A percentile compares a stretch with the other conserved stretches of the same genome.
phyloP scores from a whole-genome alignment of 2,888 invertebrate genomes.

The Ornithoptera alexandrae region DNA sequence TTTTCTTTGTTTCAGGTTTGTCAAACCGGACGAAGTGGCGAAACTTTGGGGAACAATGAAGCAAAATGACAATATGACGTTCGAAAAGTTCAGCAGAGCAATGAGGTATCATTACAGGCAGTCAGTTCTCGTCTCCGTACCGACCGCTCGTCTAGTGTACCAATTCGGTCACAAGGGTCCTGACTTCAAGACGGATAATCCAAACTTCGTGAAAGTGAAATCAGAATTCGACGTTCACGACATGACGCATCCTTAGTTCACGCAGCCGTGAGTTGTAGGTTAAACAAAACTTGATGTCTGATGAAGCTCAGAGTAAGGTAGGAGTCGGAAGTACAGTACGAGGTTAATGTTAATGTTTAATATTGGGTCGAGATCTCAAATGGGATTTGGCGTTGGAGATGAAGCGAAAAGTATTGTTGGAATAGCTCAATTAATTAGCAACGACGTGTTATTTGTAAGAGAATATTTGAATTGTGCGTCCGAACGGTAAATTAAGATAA shows the following conservation, averaged over 20 bases:
- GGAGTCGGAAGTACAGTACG: conserved; percentile 34
- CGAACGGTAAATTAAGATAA: neutral
- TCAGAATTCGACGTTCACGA: conserved; percentile 57
- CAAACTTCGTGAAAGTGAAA: conserved; percentile 72
- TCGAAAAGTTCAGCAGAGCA: conserved; percentile 94
- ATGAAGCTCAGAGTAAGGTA: conserved; percentile 39
- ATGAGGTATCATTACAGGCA: conserved; percentile 93
- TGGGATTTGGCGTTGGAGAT: conserved; percentile 15
- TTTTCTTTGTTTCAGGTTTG: conserved; percentile 79
- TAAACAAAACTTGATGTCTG: conserved; percentile 34
- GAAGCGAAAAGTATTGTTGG: conserved; percentile 23
- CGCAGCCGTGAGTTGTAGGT: conserved; percentile 37
- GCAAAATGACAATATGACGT: conserved; percentile 93
- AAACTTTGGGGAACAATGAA: conserved; percentile 92
- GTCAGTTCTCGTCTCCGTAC: conserved; percentile 86
- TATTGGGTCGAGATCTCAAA: conserved; percentile 33
- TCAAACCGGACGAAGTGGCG: conserved; percentile 91
- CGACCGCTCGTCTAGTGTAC: conserved; percentile 88
- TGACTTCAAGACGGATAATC: conserved; percentile 86
- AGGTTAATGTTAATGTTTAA: conserved; percentile 34
- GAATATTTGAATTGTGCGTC: neutral
- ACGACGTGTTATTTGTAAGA: conserved; percentile 13
- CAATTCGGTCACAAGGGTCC: conserved; percentile 90
- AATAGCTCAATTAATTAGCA: conserved; percentile 23
- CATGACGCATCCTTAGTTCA: conserved; percentile 58